Base-by-base conservation (phyloP, 2,888 invertebrate genomes). In the Mythimna loreyi region DNA sequence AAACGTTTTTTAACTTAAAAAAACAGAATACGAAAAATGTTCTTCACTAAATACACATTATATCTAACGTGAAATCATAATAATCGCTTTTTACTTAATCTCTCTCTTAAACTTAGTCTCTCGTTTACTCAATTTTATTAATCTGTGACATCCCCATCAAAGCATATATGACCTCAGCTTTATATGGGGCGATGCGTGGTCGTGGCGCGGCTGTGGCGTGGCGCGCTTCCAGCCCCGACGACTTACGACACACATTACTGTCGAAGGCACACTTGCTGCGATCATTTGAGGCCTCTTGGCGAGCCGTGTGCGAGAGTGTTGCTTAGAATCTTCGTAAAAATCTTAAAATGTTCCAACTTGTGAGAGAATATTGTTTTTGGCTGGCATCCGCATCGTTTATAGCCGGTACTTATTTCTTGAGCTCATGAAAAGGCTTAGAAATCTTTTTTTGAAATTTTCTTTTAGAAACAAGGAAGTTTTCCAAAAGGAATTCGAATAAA, bases 211-310 rank as follows among this genome's bases (percentile, higher is more conserved):
- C 30, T 55, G 79, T 33, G 53, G 76, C 16, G 53, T 78, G 79
- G 82, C 82, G 43, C 13, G 60, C 33, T 79, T 82, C 80, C 82
- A 82, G 69, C 62, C 4, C 4, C 33, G 19, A 57, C 57, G 56
- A 83, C 70, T 52, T 75, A 78, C 62, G 64, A 57, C 58, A 71
- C 64, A 63, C 65, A 84, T 84, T 72, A 76, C 43, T 82, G 84
- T 84, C 80, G 40, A 67, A 70, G 50, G 56, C 80, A 81, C 84
- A 82, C 63, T 60, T 69, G 71, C 69, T 58, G 53, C 57, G 49
- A 58, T 72, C 67, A 70, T 70, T 63, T 64, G 47, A 59, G 52
- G 55, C 43, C 49, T 72, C 64, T 76, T 70, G 45, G 57, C 64
- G 8, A 47, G 57, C 52, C 25, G 40, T 40, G 11, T 16, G 19